Evolutionary conservation across 64 coral and sea anemone species (phyloP).

Genomic region (Acropora tenuis): DNA sequence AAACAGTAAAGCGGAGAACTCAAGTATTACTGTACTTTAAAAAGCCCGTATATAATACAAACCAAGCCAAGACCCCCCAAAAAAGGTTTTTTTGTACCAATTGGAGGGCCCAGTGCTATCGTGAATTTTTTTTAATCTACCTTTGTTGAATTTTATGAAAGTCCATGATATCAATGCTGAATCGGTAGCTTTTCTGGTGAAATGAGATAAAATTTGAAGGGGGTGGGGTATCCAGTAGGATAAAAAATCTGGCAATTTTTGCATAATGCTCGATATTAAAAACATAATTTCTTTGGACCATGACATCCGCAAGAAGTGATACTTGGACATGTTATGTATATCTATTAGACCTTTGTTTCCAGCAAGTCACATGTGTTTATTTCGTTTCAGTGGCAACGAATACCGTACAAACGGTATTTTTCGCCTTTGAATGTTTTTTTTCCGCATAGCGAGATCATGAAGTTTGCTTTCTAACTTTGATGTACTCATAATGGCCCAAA

Average conservation of each 20-base stretch:
- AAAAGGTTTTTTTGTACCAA: not conserved
- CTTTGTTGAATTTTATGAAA: too few relatives aligned
- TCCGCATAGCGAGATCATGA: too few relatives aligned
- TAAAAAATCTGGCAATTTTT: not conserved
- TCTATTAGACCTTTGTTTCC: slow-evolving; percentile 7
- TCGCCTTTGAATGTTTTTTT: slow-evolving; percentile 12
- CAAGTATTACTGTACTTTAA: too few relatives aligned
- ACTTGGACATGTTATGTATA: not conserved
- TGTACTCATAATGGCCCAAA: not conserved
- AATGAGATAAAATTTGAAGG: slow-evolving; percentile 3
- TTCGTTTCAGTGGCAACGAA: not conserved
- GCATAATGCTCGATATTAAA: slow-evolving; percentile 16
- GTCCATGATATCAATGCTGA: too few relatives aligned
- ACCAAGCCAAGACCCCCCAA: too few relatives aligned
- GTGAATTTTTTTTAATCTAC: too few relatives aligned
- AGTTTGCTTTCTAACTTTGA: too few relatives aligned
- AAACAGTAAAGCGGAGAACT: too few relatives aligned
- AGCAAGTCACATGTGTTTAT: not conserved
- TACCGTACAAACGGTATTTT: slow-evolving; percentile 16
- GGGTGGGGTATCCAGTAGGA: not conserved
- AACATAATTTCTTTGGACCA: not conserved
- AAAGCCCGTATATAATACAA: too few relatives aligned
- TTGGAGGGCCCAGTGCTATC: too few relatives aligned
- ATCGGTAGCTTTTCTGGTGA: slow-evolving; percentile 1
- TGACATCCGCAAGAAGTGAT: not conserved